Evolutionary conservation across 2,888 invertebrate genomes (phyloP), one percentile per base, ranked within the genome.

Genomic region (Amphiduros pacificus): DNA sequence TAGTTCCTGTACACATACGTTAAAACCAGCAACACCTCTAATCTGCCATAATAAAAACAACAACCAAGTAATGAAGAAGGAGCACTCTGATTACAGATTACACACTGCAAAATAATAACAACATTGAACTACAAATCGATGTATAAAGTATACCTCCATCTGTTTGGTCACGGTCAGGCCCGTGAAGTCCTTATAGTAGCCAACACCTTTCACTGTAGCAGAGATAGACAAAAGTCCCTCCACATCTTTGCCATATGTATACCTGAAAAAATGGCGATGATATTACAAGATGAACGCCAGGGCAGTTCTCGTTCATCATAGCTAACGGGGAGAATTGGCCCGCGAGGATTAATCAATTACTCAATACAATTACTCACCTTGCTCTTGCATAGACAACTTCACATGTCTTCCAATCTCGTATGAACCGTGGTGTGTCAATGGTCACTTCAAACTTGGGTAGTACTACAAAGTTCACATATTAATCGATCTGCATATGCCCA

Each of bases 401-500:
- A 53, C 66, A 66, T 17, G 11, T 50, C 6, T 31, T 60, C 68
- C 68, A 66, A 32, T 66, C 61, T 9, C 29, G 27, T 5, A 64
- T 57, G 55, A 50, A 68, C 0, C 29, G 22, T 1, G 68, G 68
- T 11, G 64, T 31, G 1, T 64, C 48, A 17, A 68, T 55, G 41
- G 52, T 49, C n/a, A 67, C 65, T 41, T 65, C 62, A 52, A 83
- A 79, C 71, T 86, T 86, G 31, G 85, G 71, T 26, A 84, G 72
- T 26, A 85, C 77, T 17, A 81, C 27, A 51, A 62, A 58, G 6
- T 20, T 20, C 22, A 55, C 14, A 53, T n/a, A n/a, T n/a, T n/a
- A n/a, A n/a, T n/a, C n/a, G n/a, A n/a, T n/a, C n/a, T n/a, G n/a
- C n/a, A n/a, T n/a, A n/a, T n/a, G n/a, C n/a, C n/a, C n/a, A n/a